Base-by-base conservation (phyloP, 2,888 invertebrate species). In the Leptopilina myrica region DNA sequence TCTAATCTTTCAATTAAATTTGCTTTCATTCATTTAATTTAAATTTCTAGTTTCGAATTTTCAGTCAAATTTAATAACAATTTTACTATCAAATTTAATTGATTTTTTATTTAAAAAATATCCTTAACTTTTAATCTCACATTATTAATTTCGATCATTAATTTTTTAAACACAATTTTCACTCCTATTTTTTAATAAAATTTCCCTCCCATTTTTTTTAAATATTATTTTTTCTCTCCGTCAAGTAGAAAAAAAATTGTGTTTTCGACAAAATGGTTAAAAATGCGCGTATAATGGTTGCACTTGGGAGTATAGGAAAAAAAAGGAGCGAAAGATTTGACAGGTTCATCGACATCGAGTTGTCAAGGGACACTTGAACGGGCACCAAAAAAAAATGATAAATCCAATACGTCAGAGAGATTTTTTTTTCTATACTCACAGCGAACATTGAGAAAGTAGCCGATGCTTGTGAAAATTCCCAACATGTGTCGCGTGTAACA, bases 391-490 rank as follows among this genome's bases (percentile, higher is more conserved):
- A 64, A 78, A 81, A 64, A 78, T 77, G 76, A 79, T 76, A 80
- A 73, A 76, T 76, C 49, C 77, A 40, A 76, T 77, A 69, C 67
- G 79, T 77, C 69, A 76, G 81, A 83, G 79, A 82, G 49, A 11
- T 49, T 49, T 49, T 9, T 46, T 9, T 46, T 12, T 49, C 79
- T 33, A 33, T 91, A 96, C 96, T 96, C 93, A 97, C 97, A 95
- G 92, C 97, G 93, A 84, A 98, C 96, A 90, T 97, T 97, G 86
- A 98, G 95, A 92, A 96, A 97, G 93, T 97, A 98, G 82, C 97
- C 97, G 88, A 97, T 97, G 88, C 97, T 97, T 83, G 96, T 96
- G 92, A 97, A 97, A 91, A 96, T 95, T 53, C 96, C 95, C 88
- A 97, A 94, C 83, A 96, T 94, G 93, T 98, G 97, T 75, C 95